These are phyloP conservation scores for Protaetia brevitarsis DNA, from an alignment of 1,140 invertebrate genomes.

Conservation along the genomic window DNA sequence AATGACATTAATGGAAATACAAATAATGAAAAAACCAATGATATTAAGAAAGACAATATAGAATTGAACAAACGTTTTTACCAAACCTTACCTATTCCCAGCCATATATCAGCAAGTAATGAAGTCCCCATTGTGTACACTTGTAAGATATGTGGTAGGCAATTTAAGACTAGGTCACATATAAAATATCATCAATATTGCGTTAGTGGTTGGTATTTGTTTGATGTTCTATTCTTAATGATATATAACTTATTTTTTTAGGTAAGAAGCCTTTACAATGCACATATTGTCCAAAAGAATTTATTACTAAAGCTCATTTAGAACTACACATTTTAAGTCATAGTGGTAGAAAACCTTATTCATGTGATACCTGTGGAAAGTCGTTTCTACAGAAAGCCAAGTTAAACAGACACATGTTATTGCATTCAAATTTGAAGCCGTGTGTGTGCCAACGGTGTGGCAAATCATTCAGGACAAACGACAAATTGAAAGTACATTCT, in stretches of 20 bases:
- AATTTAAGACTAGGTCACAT: constrained; percentile 42
- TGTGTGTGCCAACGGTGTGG: constrained; percentile 49
- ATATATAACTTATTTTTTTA: constrained; percentile 38
- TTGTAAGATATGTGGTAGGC: constrained; percentile 45
- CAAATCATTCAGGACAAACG: constrained; percentile 49
- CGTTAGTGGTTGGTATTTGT: constrained; percentile 35
- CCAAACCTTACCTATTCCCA: constrained; percentile 33
- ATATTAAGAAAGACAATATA: not conserved
- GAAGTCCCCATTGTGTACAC: constrained; percentile 36
- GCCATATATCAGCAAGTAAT: constrained; percentile 36
- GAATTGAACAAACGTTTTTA: constrained; percentile 30
- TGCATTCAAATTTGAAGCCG: constrained; percentile 39
- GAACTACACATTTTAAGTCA: constrained; percentile 44
- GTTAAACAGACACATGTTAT: constrained; percentile 41
- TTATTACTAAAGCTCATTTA: constrained; percentile 44
- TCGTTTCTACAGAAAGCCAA: constrained; percentile 42
- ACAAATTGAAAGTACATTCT: constrained; percentile 49
- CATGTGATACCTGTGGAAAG: constrained; percentile 43
- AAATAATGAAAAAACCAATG: not conserved
- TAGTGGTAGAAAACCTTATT: constrained; percentile 40
- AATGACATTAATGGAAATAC: not conserved
- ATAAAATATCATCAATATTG: constrained; percentile 47
- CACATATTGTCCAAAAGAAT: constrained; percentile 42
- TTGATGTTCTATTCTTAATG: constrained; percentile 26
- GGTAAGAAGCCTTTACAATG: constrained; percentile 47